phyloP scores from a whole-genome alignment of 2,113 vertebrate species.

The Halcyon senegalensis region DNA sequence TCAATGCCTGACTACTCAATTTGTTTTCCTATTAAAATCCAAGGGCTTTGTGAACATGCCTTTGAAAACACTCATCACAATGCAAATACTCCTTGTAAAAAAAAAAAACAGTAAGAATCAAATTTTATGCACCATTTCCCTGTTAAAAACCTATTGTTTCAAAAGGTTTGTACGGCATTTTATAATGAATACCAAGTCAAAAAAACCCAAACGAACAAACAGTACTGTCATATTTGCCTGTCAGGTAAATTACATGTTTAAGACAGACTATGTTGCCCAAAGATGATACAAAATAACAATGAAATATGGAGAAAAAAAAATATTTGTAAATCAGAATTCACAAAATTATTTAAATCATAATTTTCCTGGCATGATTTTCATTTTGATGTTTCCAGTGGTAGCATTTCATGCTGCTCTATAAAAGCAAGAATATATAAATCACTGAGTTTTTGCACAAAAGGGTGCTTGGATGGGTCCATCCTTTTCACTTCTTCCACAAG shows the following conservation, averaged over 20 bases:
- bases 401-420: not conserved
- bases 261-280: not conserved
- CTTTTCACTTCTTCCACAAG: not conserved
- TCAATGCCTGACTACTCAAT: not conserved
- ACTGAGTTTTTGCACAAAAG: not conserved
- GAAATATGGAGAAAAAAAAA: not conserved
- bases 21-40: constrained; percentile 36
- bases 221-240: not conserved
- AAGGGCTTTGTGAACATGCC: not conserved
- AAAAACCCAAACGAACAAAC: not conserved
- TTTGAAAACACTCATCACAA: not conserved
- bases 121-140: not conserved
- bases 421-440: not conserved
- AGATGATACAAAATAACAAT: not conserved
- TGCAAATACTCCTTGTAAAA: not conserved
- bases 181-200: not conserved
- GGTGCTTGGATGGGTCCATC: not conserved
- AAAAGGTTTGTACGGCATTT: not conserved
- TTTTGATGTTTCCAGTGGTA: not conserved
- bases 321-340: not conserved
- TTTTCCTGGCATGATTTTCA: not conserved
- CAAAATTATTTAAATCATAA: not conserved
- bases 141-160: not conserved
- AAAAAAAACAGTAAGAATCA: not conserved
- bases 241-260: not conserved